Base-by-base conservation (phyloP, 2,797 vertebrate species). In the Phaenicophaeus curvirostris region DNA sequence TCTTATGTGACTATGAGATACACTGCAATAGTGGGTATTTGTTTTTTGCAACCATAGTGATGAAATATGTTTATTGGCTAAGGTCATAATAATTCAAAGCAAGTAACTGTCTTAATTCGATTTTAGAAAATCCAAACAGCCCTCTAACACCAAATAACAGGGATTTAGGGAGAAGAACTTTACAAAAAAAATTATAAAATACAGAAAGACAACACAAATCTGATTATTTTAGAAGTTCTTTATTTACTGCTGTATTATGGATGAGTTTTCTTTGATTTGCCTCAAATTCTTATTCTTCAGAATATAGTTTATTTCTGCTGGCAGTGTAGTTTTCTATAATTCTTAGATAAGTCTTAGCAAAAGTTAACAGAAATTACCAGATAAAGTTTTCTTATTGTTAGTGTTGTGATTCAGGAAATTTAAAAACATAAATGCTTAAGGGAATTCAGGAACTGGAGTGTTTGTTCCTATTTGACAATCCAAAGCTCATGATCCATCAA, bases 21-120 rank as follows among this genome's bases (percentile, higher is more conserved):
- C 48, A 88, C 66, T 42, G 73, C 69, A 87, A 85, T 44, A 93
- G 51, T 18, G 48, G 63, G 19, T 95, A 89, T 97, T 97, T 97
- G 95, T 80, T 94, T 94, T 94, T 94, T 87, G 96, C 84, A 97
- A 63, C 94, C 95, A 96, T 96, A 95, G 96, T 77, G 84, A 97
- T 90, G 61, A 96, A 96, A 94, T 94, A 67, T 93, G 87, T 94
- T 96, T 95, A 89, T 87, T 96, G 91, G 95, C 95, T 75, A 87
- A 63, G 18, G 33, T 35, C 48, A 13, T 69, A 85, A 94, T 79
- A 82, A 97, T 69, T 83, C 33, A 18, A 96, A 93, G 81, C 67
- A 94, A 95, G 74, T 80, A 78, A 88, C 80, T 95, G 84, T 53
- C 61, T 91, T 96, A 65, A 82, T 80, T 90, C 82, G 91, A 91